Base-by-base conservation (phyloP, 2,113 vertebrate genomes). In the Ptilonorhynchus violaceus region DNA sequence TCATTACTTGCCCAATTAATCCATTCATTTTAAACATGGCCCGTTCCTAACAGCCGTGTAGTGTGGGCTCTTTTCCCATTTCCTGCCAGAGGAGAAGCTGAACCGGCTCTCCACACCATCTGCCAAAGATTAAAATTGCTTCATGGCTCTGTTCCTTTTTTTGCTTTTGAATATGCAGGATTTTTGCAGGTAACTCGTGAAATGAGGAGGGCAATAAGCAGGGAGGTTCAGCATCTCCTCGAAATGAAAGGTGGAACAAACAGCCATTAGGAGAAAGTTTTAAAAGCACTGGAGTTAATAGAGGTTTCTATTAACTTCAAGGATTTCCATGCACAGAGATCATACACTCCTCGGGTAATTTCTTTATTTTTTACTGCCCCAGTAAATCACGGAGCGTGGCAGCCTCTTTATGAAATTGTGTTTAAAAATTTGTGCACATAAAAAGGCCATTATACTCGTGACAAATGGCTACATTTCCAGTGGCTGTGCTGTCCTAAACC, bases 1-100 rank as follows among this genome's bases (percentile, higher is more conserved):
- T 89, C 95, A 89, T 96, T 93, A 91, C 47, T 85, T 84, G 82
- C 89, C 76, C 94, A 95, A 89, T 97, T 96, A 97, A 96, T 95
- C 92, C 87, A 85, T 84, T 96, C 96, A 91, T 90, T 94, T 92
- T 82, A 94, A 96, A 94, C 41, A 77, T 50, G 85, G 75, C 86
- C 79, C 69, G 24, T 79, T 78, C 91, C 92, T 92, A 97, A 96
- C 83, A 93, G 83, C 78, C 94, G 3, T 77, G 93, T 27, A 95
- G 89, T 27, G 69, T 70, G 94, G 69, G 90, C 87, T 93, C 85
- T 91, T 73, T 62, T 95, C 94, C 89, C 79, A 82, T 92, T 92
- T 91, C 84, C 37, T 94, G 92, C 88, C 53, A 93, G 88, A 95
- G 92, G 85, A 96, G 96, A 95, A 95, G 67, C 47, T 59, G 81